Base-by-base conservation (phyloP, 1,140 invertebrate species). In the Rhagoletis pomonella region DNA sequence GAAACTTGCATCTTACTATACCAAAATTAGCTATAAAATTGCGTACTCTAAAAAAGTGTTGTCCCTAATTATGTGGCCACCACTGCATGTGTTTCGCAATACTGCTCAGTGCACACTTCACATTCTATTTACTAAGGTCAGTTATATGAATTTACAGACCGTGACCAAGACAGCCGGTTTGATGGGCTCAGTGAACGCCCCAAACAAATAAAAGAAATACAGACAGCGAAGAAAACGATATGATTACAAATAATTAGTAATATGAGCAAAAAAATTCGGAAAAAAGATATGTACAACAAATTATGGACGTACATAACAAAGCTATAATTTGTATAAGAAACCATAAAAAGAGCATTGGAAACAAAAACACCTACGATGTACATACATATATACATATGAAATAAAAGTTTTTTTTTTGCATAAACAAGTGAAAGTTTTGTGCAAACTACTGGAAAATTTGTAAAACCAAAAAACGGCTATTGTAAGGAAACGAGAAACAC, bases 101-200 rank as follows among this genome's bases (percentile, higher is more conserved):
- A n/a, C 29, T 42, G 7, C 44, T 4, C 39, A 73, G 10, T 47
- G 7, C 44, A 17, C 39, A 73, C 42, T 47, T 73, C 44, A 73
- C 4, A n/a, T 73, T 4, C 14, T 17, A 42, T 73, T 73, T 44
- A 17, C 69, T 73, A 44, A 73, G 69, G 69, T 73, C 69, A 73
- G 69, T 73, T 73, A 73, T 73, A 5, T 14, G 69, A 73, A 17
- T 73, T 44, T 73, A 47, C 69, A 73, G 69, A 73, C 69, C 69
- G 69, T 73, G 69, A 73, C 69, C 69, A 73, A n/a, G 69, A 73
- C 17, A 7, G 42, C 12, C 17, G 44, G 69, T 47, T 50, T 73
- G 14, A 42, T 17, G 12, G 29, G 47, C 12, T 17, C 17, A 17
- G 69, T 17, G 44, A 50, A 73, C 69, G 69, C 44, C 39, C 44